These are phyloP conservation scores for Ditylenchus weischeri DNA, from an alignment of 2,888 invertebrate genomes.

Conservation along the genomic window DNA sequence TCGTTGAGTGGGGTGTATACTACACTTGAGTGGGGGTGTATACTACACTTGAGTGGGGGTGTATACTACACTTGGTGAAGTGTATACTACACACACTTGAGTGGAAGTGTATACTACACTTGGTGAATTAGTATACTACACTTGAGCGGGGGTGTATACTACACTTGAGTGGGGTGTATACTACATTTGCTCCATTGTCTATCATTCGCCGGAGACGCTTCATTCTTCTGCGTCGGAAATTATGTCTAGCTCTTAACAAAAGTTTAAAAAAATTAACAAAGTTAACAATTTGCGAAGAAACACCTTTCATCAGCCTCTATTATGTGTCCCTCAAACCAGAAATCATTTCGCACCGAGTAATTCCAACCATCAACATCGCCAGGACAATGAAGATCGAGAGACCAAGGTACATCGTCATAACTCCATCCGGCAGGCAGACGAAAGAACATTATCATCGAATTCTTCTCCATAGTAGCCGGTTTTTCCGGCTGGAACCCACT, in stretches of 20 bases:
- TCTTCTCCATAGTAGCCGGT: conserved; percentile 43
- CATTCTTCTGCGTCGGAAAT: conserved; percentile 35
- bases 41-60: too few relatives aligned
- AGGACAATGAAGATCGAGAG: conserved; percentile 41
- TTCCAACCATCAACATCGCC: conserved; percentile 51
- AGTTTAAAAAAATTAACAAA: not conserved
- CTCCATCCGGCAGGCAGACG: conserved; percentile 38
- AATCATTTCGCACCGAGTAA: conserved; percentile 40
- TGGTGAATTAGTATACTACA: too few relatives aligned
- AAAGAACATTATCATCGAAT: conserved; percentile 21
- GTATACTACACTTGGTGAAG: too few relatives aligned
- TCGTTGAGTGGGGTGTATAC: too few relatives aligned
- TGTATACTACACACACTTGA: too few relatives aligned
- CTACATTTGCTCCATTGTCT: too few relatives aligned
- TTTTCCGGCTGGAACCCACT: conserved; percentile 5
- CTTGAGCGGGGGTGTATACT: too few relatives aligned
- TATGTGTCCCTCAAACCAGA: conserved; percentile 34
- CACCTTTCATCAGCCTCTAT: conserved; percentile 20
- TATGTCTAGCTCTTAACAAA: conserved; percentile 24
- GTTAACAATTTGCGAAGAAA: too few relatives aligned
- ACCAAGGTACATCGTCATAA: conserved; percentile 39
- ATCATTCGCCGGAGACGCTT: conserved; percentile 22
- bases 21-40: too few relatives aligned
- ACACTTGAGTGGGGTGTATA: too few relatives aligned
- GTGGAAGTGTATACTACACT: too few relatives aligned